Evolutionary conservation across 2,797 vertebrate genomes (phyloP).

Genomic region (Percopsis omiscomaycus): DNA sequence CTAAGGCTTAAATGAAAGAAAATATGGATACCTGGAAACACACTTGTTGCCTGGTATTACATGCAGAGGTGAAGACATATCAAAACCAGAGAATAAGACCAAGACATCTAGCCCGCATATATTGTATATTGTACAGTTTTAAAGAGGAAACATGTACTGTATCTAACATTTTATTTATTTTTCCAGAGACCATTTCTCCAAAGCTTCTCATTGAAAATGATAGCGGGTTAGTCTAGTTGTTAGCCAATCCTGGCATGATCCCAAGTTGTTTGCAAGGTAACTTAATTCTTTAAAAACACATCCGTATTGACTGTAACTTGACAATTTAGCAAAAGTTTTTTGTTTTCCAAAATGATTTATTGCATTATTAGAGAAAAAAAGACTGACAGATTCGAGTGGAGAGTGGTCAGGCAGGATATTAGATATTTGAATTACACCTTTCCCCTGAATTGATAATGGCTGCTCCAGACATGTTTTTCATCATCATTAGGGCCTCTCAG

Average conservation of each 20-base stretch:
- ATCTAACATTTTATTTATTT: too few relatives aligned
- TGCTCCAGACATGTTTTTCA: neutral
- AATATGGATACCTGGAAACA: conserved; percentile 7
- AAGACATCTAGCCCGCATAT: neutral
- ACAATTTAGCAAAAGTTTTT: too few relatives aligned
- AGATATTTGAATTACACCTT: conserved; percentile 16
- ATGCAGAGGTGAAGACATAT: neutral
- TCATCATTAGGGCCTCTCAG: neutral
- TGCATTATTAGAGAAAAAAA: neutral
- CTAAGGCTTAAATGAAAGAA: too few relatives aligned
- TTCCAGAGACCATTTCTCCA: too few relatives aligned
- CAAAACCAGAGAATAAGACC: too few relatives aligned
- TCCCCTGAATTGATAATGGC: conserved; percentile 2
- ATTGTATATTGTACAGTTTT: neutral
- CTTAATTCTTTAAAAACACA: too few relatives aligned
- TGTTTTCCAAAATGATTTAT: too few relatives aligned
- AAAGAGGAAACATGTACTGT: neutral
- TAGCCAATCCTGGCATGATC: too few relatives aligned
- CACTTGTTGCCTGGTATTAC: neutral
- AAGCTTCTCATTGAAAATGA: too few relatives aligned
- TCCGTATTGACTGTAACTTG: too few relatives aligned
- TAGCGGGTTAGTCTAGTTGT: too few relatives aligned
- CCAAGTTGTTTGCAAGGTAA: too few relatives aligned
- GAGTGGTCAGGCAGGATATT: neutral
- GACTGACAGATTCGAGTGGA: neutral